These are phyloP conservation scores for Lacerta agilis DNA, from an alignment of 2,797 vertebrate species.

Conservation along the genomic window DNA sequence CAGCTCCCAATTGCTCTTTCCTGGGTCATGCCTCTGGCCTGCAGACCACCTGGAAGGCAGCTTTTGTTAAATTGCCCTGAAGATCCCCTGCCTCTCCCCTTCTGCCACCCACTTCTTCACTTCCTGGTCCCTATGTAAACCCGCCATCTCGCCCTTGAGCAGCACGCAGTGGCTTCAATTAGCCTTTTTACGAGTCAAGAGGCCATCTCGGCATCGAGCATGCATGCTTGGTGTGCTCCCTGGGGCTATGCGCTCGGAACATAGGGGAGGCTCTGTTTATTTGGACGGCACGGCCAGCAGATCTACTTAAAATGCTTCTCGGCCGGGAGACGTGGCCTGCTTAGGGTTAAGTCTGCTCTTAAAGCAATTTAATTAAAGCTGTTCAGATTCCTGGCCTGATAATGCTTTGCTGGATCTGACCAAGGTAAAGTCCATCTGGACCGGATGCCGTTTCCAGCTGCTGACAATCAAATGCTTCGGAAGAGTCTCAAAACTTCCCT, in stretches of 20 bases:
- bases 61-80: constrained; percentile 52
- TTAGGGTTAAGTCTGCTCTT: neutral
- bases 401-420: neutral
- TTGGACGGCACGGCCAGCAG: neutral
- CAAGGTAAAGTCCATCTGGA: neutral
- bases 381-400: neutral
- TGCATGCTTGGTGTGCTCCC: constrained; percentile 7
- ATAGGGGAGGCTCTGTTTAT: neutral
- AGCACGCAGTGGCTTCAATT: neutral
- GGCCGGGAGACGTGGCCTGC: neutral
- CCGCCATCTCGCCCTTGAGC: neutral
- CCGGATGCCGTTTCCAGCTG: neutral
- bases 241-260: neutral
- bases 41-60: constrained; percentile 69
- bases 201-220: neutral
- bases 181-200: neutral
- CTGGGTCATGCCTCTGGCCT: constrained; percentile 20
- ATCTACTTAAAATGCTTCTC: neutral
- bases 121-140: neutral
- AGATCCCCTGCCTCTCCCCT: constrained; percentile 41
- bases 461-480: too few relatives aligned
- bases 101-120: constrained; percentile 1
- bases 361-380: neutral
- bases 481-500: too few relatives aligned
- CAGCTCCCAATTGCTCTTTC: constrained; percentile 33